These are phyloP conservation scores for Onychomys arenicola DNA, from an alignment of 2,797 vertebrate species.

Conservation along the genomic window DNA sequence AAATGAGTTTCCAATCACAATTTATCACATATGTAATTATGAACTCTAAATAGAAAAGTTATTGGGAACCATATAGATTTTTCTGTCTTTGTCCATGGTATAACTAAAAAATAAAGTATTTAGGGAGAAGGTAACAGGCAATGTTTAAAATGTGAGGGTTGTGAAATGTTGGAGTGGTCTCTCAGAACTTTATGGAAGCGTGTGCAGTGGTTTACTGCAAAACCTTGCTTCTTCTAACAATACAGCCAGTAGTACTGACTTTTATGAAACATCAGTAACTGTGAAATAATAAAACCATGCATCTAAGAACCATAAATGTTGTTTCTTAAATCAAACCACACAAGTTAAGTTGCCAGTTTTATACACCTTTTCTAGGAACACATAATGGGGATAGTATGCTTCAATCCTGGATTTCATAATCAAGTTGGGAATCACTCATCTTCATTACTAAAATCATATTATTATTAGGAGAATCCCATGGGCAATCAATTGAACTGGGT, in stretches of 20 bases:
- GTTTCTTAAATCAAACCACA: conserved; percentile 53
- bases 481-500: background rate
- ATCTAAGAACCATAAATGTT: background rate
- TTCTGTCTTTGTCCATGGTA: conserved; percentile 1
- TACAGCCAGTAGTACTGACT: background rate
- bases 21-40: conserved; percentile 22
- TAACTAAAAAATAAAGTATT: conserved; percentile 20
- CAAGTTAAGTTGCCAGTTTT: conserved; percentile 36
- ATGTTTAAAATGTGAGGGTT: conserved; percentile 1
- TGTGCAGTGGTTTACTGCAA: conserved; percentile 54
- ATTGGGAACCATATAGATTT: background rate
- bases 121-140: background rate
- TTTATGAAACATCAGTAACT: background rate
- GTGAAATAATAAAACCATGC: conserved; percentile 50
- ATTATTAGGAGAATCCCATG: background rate
- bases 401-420: conserved; percentile 5
- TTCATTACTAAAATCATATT: conserved; percentile 55
- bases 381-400: background rate
- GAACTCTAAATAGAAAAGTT: background rate
- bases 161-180: background rate
- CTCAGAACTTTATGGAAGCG: background rate
- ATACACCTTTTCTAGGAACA: conserved; percentile 44
- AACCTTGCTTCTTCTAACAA: conserved; percentile 48
- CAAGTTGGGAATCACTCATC: conserved; percentile 17
- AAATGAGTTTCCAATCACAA: conserved; percentile 2